A percentile compares a stretch with the other conserved stretches of the same genome.
Conservation (phyloP, 37 sponge, comb jelly and placozoan species). For the Axinella damicornis region DNA sequence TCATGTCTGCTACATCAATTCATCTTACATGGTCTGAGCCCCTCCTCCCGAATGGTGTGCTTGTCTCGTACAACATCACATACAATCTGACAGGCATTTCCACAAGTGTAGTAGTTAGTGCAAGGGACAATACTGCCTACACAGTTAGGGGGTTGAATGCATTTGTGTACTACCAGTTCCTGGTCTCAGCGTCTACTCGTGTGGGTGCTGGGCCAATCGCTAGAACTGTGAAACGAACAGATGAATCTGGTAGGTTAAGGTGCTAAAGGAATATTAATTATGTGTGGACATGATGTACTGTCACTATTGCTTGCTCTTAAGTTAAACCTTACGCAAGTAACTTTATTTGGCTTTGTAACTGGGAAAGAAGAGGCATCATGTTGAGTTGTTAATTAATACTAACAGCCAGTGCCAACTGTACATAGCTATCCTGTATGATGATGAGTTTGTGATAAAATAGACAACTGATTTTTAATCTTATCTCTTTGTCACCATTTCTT, state of each 20-base stretch:
- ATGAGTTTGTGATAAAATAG: too few relatives aligned
- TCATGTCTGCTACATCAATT: constrained; percentile 1
- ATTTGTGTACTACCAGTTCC: background rate
- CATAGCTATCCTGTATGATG: too few relatives aligned
- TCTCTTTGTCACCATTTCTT: background rate
- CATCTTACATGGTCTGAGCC: background rate
- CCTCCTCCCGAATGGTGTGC: background rate
- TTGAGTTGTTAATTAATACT: too few relatives aligned
- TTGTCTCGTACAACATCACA: constrained; percentile 1
- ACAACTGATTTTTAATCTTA: too few relatives aligned
- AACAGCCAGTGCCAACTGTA: too few relatives aligned
- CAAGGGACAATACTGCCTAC: background rate
- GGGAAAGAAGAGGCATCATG: too few relatives aligned
- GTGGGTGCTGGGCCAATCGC: background rate
- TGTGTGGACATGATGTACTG: too few relatives aligned
- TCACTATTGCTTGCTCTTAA: background rate
- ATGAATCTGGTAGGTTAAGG: background rate
- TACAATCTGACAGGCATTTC: background rate
- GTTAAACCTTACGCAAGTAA: too few relatives aligned
- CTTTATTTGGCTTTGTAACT: too few relatives aligned
- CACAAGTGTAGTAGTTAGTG: background rate
- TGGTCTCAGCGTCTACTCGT: constrained; percentile 1
- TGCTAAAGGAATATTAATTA: too few relatives aligned
- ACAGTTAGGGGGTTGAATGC: background rate
- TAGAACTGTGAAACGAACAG: background rate